phyloP scores from a whole-genome alignment of 2,888 invertebrate genomes.

The Sinohyriopsis cumingii region DNA sequence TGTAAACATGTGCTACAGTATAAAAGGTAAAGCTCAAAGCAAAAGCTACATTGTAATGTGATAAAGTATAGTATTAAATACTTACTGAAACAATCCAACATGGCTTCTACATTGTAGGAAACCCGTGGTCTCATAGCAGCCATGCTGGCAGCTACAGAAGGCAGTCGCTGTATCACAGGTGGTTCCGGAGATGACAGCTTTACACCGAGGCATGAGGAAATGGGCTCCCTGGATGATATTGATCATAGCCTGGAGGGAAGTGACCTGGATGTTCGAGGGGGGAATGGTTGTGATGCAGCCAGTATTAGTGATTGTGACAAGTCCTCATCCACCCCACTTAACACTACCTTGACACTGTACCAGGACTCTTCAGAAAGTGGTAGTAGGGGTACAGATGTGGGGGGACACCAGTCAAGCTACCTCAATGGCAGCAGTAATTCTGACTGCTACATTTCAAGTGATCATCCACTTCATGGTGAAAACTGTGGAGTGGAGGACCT shows the following conservation, averaged over 20 bases:
- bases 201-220: constrained; percentile 23
- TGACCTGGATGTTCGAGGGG: constrained; percentile 2
- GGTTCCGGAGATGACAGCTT: constrained; percentile 26
- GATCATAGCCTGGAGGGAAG: constrained; percentile 34
- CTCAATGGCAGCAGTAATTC: constrained; percentile 10
- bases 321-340: neutral
- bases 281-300: neutral
- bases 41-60: no score
- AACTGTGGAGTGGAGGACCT: constrained; percentile 15
- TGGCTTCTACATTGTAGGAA: constrained; percentile 34
- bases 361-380: constrained; percentile 7
- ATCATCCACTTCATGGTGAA: constrained; percentile 18
- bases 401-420: constrained; percentile 13
- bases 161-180: constrained; percentile 15
- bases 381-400: constrained; percentile 14
- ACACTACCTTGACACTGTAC: constrained; percentile 3
- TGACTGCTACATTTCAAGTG: constrained; percentile 14
- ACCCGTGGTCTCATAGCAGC: constrained; percentile 46
- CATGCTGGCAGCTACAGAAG: constrained; percentile 38
- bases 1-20: no score
- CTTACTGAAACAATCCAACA: neutral
- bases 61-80: no score
- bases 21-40: no score
- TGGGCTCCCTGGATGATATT: constrained; percentile 45
- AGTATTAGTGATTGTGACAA: neutral